Evolutionary conservation across 2,888 invertebrate genomes (phyloP).

Genomic region (Coleophora deauratella): DNA sequence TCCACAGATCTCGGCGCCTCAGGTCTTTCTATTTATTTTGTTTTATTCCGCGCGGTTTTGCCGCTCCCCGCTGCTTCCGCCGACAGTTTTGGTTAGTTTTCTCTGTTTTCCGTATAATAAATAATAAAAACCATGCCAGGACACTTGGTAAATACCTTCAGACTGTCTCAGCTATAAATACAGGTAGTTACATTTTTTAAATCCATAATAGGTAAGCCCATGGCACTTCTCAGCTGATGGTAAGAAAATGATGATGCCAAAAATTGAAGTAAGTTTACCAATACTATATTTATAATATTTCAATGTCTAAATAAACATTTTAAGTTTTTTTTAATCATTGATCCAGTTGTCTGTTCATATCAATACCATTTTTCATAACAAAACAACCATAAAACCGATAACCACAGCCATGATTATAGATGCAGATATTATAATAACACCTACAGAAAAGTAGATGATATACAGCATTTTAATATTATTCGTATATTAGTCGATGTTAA

Average conservation of each 20-base stretch:
- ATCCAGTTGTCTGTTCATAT: too few relatives aligned
- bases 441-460: constrained; percentile 33
- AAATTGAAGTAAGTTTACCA: too few relatives aligned
- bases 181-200: too few relatives aligned
- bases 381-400: constrained; percentile 39
- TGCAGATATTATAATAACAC: constrained; percentile 46
- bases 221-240: too few relatives aligned
- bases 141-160: constrained; percentile 11
- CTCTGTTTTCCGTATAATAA: constrained; percentile 68
- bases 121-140: constrained; percentile 55
- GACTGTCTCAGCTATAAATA: background rate
- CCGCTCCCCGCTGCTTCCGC: constrained; percentile 64
- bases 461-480: constrained; percentile 57
- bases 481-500: constrained; percentile 50
- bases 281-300: too few relatives aligned
- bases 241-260: too few relatives aligned
- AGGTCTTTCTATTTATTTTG: constrained; percentile 64
- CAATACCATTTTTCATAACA: constrained; percentile 2
- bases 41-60: constrained; percentile 59
- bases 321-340: too few relatives aligned
- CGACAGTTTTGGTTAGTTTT: constrained; percentile 72
- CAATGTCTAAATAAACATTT: too few relatives aligned
- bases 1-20: constrained; percentile 41
- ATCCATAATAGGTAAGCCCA: too few relatives aligned
- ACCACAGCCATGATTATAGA: constrained; percentile 34